Base-by-base conservation (phyloP, 92 coral and sea anemone genomes). In the Palythoa heliodiscus region DNA sequence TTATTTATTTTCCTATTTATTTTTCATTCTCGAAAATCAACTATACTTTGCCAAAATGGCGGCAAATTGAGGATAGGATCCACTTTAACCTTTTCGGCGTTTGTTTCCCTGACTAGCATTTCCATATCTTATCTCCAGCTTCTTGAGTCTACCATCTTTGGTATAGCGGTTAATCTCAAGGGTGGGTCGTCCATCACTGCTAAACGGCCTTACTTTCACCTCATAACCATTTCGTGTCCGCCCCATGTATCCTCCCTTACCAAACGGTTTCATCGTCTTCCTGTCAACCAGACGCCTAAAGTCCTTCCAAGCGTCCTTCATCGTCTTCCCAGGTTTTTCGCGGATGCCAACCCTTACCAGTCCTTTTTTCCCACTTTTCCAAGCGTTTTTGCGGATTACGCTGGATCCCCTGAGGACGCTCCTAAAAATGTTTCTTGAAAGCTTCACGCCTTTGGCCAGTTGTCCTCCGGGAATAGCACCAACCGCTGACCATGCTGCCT, bases 401-500 rank as follows among this genome's bases (percentile, higher is more conserved):
- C 60, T 66, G 23, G 84, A 80, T 19, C 84, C 84, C 15, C 63
- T 67, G 19, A 80, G 84, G 66, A 80, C 73, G 6, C 25, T 66
- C 72, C 47, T 64, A 22, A 80, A 80, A 16, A 80, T 40, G 22
- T 80, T 80, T 80, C 84, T 47, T 43, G 84, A 80, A 24, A 67
- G 1, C 39, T 52, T 80, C 3, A 16, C 24, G 15, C 84, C 84
- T 40, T 80, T 80, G 13, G 73, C 84, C 25, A 80, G 60, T 47
- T 80, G 60, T 23, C 84, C 84, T 7, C 58, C 84, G 3, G 84
- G 84, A 11, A 80, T 64, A 47, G 84, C 84, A n/a, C 74, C 84
- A 35, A 80, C 84, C 60, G 84, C 84, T 80, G 84, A 64, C 84
- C 75, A 80, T 13, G 75, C 84, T 22, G 84, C 84, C 22, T 80